Conservation (phyloP, 2,797 vertebrate species). For the Naso thynnoides region DNA sequence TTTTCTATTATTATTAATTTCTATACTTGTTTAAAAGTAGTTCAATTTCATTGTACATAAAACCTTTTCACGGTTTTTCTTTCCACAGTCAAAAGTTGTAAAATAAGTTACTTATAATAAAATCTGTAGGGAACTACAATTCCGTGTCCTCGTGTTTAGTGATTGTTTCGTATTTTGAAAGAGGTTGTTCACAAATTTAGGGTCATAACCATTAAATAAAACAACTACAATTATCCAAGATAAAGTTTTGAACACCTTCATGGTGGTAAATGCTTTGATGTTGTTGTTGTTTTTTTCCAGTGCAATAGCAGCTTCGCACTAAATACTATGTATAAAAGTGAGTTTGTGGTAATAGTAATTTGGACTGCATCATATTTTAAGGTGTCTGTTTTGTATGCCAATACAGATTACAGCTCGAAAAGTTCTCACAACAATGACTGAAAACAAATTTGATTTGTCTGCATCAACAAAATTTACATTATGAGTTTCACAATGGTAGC, state of each 20-base stretch:
- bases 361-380: neutral
- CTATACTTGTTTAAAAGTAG: constrained; percentile 88
- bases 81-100: constrained; percentile 84
- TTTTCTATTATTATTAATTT: constrained; percentile 84
- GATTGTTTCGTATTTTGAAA: constrained; percentile 33
- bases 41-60: constrained; percentile 86
- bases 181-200: constrained; percentile 18
- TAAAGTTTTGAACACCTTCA: neutral
- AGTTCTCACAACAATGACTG: neutral
- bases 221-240: constrained; percentile 11
- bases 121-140: constrained; percentile 84
- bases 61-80: constrained; percentile 82
- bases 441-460: neutral
- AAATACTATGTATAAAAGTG: too few relatives aligned
- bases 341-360: too few relatives aligned
- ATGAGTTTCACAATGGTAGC: too few relatives aligned
- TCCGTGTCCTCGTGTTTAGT: constrained; percentile 68
- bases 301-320: too few relatives aligned
- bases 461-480: neutral
- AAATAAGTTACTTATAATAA: constrained; percentile 88
- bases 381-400: too few relatives aligned
- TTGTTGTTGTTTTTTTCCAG: too few relatives aligned
- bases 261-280: neutral
- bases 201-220: neutral
- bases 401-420: too few relatives aligned